These are phyloP conservation scores for Fregetta grallaria DNA, from an alignment of 2,113 vertebrate species.

Conservation along the genomic window DNA sequence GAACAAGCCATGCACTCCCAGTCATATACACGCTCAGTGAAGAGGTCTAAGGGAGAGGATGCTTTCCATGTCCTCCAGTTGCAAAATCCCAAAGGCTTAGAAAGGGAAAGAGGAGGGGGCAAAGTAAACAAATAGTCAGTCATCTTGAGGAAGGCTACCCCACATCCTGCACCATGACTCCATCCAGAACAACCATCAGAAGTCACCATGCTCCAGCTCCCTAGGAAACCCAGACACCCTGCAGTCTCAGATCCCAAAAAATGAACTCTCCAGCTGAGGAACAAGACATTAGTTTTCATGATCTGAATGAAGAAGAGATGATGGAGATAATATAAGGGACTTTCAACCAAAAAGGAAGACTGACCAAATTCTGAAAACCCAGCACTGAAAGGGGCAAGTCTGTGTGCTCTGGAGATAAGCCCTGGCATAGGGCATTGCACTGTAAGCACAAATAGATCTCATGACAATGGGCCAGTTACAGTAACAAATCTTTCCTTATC, in stretches of 20 bases:
- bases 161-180: neutral
- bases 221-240: neutral
- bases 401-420: neutral
- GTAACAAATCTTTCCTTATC: constrained; percentile 14
- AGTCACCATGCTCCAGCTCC: neutral
- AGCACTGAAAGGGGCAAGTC: neutral
- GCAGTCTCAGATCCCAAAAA: neutral
- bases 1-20: neutral
- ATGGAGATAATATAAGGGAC: neutral
- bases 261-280: neutral
- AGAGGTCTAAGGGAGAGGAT: neutral
- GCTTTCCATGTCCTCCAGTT: neutral
- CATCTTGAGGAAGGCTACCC: neutral
- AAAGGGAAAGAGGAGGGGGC: neutral
- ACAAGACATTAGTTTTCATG: neutral
- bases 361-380: neutral
- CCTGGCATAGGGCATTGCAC: neutral
- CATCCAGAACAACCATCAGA: neutral
- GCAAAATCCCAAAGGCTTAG: neutral
- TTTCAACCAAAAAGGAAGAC: neutral
- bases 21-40: neutral
- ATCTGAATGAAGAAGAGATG: neutral
- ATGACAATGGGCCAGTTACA: neutral
- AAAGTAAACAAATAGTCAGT: neutral
- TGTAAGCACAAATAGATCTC: neutral